A percentile compares a stretch with the other conserved stretches of the same genome.
phyloP scores from a whole-genome alignment of 2,888 invertebrate species.

The Therioaphis trifolii region DNA sequence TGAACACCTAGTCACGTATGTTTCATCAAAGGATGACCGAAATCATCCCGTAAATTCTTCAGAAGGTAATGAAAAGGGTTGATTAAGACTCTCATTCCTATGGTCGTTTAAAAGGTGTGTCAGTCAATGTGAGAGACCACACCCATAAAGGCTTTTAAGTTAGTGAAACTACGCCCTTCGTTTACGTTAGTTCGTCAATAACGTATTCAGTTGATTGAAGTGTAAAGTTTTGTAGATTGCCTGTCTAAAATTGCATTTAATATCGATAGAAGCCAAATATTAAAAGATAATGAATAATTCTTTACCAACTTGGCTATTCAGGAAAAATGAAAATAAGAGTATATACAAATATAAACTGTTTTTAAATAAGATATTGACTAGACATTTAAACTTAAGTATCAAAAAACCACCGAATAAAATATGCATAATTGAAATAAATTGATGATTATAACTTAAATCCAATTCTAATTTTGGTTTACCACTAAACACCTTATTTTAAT shows the following conservation, averaged over 20 bases:
- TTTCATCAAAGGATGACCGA: not conserved
- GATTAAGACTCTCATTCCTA: conserved; percentile 14
- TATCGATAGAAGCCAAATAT: not conserved
- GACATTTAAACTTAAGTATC: not conserved
- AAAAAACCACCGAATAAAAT: not conserved
- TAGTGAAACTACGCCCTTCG: conserved; percentile 58
- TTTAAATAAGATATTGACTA: no score
- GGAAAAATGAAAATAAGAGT: no score
- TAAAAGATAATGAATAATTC: not conserved
- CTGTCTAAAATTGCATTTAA: not conserved
- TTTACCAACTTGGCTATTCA: not conserved
- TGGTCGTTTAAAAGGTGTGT: conserved; percentile 34
- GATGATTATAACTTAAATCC: not conserved
- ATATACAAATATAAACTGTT: no score
- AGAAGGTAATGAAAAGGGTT: conserved; percentile 27
- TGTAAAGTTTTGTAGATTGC: not conserved
- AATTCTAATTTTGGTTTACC: not conserved
- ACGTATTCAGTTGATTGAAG: conserved; percentile 9
- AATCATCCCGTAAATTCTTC: not conserved
- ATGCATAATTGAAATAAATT: no score
- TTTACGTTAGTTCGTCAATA: conserved; percentile 29
- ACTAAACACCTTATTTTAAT: not conserved
- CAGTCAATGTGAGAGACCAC: conserved; percentile 44
- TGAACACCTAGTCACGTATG: not conserved
- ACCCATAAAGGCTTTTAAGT: conserved; percentile 52